Conservation (phyloP, 2,888 invertebrate genomes). For the Schizaphis graminum region DNA sequence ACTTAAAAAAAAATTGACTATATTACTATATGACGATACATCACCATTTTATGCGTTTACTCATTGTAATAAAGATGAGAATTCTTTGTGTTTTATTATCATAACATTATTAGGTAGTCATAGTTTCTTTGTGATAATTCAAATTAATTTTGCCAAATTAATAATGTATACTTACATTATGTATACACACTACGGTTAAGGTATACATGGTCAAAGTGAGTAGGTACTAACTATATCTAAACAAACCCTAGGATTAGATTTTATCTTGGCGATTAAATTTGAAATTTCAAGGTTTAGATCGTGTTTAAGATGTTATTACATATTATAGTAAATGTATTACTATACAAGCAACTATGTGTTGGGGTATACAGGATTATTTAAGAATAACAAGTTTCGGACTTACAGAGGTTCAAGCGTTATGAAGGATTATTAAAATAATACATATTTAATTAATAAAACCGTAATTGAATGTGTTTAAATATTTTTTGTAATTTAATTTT, state of each 20-base stretch:
- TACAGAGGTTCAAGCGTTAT: not conserved
- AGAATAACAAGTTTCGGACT: not conserved
- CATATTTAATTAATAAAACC: not conserved
- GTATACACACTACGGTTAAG: not conserved
- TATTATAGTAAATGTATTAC: not conserved
- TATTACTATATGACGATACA: not conserved
- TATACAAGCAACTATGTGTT: not conserved
- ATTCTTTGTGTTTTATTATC: not conserved
- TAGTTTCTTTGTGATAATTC: not conserved
- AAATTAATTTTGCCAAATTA: not conserved
- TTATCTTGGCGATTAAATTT: not conserved
- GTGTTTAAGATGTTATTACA: not conserved
- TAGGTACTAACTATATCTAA: not conserved
- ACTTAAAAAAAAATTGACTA: not conserved
- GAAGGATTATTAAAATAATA: not conserved
- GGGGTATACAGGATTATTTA: not conserved
- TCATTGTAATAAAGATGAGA: not conserved
- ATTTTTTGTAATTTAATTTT: not conserved
- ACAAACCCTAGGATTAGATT: not conserved
- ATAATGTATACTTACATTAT: not conserved
- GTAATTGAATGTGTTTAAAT: not conserved
- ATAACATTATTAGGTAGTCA: not conserved
- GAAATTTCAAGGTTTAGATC: not conserved
- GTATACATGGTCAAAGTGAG: not conserved
- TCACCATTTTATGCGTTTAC: not conserved